Evolutionary conservation across 2,797 vertebrate species (phyloP).

Genomic region (Scomberomorus guttatus): DNA sequence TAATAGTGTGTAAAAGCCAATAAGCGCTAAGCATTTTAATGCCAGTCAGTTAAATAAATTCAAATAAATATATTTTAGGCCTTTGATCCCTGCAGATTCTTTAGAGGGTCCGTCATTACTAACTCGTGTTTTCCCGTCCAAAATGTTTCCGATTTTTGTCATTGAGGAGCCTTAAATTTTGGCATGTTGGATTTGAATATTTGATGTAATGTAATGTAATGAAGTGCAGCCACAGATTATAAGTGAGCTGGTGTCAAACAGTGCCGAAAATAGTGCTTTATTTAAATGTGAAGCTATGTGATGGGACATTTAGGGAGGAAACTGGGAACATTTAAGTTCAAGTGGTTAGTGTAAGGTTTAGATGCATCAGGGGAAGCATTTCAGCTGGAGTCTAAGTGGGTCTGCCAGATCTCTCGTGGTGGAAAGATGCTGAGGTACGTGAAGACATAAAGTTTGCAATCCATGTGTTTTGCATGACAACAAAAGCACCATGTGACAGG

Average conservation of each 20-base stretch:
- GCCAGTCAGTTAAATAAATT: conserved; percentile 18
- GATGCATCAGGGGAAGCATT: conserved; percentile 39
- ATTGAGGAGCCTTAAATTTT: neutral
- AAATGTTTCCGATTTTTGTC: neutral
- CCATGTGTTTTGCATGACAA: conserved; percentile 67
- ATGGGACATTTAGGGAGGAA: neutral
- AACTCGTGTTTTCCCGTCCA: neutral
- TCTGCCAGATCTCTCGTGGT: conserved; percentile 45
- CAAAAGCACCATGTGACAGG: conserved; percentile 47
- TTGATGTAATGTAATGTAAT: neutral
- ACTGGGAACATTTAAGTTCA: conserved; percentile 3
- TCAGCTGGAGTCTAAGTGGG: conserved; percentile 34
- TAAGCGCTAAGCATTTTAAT: neutral
- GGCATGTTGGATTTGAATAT: conserved; percentile 6
- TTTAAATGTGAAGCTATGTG: conserved; percentile 8
- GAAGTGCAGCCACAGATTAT: neutral
- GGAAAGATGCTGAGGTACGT: conserved; percentile 61
- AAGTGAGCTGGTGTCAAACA: conserved; percentile 5
- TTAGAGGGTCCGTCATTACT: conserved; percentile 2
- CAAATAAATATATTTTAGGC: conserved; percentile 15
- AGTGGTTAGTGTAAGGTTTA: conserved; percentile 14
- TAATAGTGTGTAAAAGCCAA: conserved; percentile 31
- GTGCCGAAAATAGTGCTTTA: conserved; percentile 1
- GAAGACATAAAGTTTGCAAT: conserved; percentile 56
- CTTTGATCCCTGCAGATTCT: neutral